Evolutionary conservation across 2,888 invertebrate species (phyloP), one percentile per base, ranked within the genome.

Genomic region (Polymixis lichenea): DNA sequence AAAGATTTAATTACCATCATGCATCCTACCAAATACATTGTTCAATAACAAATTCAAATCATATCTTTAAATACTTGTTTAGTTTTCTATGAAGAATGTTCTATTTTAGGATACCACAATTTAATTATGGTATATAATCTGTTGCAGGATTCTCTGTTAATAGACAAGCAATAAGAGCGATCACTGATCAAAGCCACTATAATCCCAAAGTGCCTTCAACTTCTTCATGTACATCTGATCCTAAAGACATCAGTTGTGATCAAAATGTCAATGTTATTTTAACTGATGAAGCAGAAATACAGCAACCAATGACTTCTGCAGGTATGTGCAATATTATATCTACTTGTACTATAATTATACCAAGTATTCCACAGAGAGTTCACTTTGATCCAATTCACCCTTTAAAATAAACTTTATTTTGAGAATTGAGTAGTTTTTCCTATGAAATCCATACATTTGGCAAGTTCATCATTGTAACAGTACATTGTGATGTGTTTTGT

Each of bases 211-310:
- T 53, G 51, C 66, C 66, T 66, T 28, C 49, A 66, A 66, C 66
- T 66, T 66, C 51, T 66, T 8, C 66, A 53, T 51, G 13, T 32
- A 66, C 32, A 28, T 53, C 51, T 66, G 66, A 32, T 66, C 32
- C 32, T 11, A 49, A 53, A 66, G 51, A 51, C 49, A 22, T 11
- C 51, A 66, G 28, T 28, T 28, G 15, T 49, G 19, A 22, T 65
- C 17, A 25, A 46, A 64, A 64, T 46, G 64, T 46, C 46, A 64
- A 64, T 64, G 64, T 61, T 38, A 61, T 64, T 51, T 19, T 22
- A 66, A 51, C 65, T 66, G 49, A 66, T 49, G 65, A 66, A 51
- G 65, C 28, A 51, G 19, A 51, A 66, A 32, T 53, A 32, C 66
- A 66, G 66, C 32, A 66, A 32, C 66, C 66, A 51, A 66, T 22